Evolutionary conservation across 2,888 invertebrate species (phyloP).

Genomic region (Microdon myrmicae): DNA sequence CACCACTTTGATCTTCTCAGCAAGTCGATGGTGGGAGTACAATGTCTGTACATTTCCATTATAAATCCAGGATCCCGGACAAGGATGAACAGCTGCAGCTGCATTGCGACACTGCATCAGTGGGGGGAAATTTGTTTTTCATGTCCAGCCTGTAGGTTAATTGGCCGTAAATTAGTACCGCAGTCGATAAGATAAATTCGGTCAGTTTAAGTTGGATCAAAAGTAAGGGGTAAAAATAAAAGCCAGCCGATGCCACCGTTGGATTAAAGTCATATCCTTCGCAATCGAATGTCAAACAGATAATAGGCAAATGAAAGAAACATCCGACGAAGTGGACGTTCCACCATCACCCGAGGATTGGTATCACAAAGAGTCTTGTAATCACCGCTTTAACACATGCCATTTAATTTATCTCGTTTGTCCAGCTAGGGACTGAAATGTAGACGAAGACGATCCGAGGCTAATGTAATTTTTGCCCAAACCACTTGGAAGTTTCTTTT

Average conservation of each 20-base stretch:
- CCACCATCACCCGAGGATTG: constrained; percentile 10
- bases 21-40: too few species aligned
- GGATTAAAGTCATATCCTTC: constrained; percentile 35
- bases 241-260: constrained; percentile 31
- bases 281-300: constrained; percentile 35
- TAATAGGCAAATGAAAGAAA: constrained; percentile 44
- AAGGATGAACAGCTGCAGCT: constrained; percentile 29
- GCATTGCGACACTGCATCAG: constrained; percentile 49
- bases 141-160: constrained; percentile 47
- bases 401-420: constrained; percentile 53
- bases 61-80: too few species aligned
- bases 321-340: neutral
- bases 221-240: constrained; percentile 1
- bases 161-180: constrained; percentile 51
- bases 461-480: neutral
- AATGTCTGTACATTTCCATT: too few species aligned
- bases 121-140: constrained; percentile 48
- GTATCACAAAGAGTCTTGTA: constrained; percentile 51
- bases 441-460: constrained; percentile 3
- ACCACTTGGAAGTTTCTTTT: constrained; percentile 1
- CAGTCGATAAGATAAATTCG: constrained; percentile 51
- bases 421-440: too few species aligned
- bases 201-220: constrained; percentile 35
- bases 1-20: too few species aligned
- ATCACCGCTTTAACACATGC: constrained; percentile 51